These are phyloP conservation scores for Garra rufa DNA, from an alignment of 2,113 vertebrate genomes.

Conservation along the genomic window DNA sequence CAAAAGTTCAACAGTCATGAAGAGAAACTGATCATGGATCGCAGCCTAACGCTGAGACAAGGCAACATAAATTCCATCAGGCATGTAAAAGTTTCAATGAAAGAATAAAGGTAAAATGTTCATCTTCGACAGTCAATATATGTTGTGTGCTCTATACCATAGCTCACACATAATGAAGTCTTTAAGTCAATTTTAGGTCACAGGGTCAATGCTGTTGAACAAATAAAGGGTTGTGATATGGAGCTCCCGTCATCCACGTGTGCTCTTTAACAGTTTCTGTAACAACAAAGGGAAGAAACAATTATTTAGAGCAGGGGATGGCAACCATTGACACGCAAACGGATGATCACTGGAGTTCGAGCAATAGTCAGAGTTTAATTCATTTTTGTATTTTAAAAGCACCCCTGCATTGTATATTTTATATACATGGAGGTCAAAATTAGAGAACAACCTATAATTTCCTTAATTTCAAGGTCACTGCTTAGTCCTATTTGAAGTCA, in stretches of 20 bases:
- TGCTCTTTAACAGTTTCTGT: conserved; percentile 62
- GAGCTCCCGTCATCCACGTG: conserved; percentile 32
- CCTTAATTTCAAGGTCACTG: no score
- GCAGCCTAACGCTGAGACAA: conserved; percentile 6
- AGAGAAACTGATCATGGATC: conserved; percentile 31
- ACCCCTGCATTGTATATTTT: no score
- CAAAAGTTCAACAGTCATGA: conserved; percentile 32
- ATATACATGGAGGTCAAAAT: no score
- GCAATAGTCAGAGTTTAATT: no score
- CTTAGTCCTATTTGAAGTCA: no score
- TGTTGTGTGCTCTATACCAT: background rate
- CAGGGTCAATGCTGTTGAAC: background rate
- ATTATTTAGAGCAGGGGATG: background rate
- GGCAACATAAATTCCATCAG: background rate
- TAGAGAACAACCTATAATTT: no score
- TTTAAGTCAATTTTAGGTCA: background rate
- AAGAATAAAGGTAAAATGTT: background rate
- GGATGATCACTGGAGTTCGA: background rate
- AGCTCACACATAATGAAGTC: background rate
- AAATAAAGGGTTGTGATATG: conserved; percentile 15
- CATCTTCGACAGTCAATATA: background rate
- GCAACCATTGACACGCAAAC: background rate
- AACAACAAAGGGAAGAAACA: conserved; percentile 35
- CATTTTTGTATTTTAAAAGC: no score
- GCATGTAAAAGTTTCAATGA: background rate